Evolutionary conservation across 2,113 vertebrate genomes (phyloP), one percentile per base, ranked within the genome.

Genomic region (Antechinus stuartii): DNA sequence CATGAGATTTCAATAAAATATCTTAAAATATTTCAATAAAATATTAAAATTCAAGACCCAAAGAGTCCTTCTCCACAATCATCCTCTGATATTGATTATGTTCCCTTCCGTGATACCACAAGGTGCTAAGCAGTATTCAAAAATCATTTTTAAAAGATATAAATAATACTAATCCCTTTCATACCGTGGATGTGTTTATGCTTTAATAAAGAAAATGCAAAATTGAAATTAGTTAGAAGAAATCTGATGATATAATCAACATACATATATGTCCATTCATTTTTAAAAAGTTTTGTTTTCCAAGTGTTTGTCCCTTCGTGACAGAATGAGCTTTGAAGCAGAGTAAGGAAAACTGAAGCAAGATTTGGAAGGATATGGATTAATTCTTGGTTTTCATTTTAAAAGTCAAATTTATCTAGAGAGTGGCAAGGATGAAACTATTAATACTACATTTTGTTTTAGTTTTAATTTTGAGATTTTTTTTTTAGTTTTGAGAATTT

Each of bases 221-320:
- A 95, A 93, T 96, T 95, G 50, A 96, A 95, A 97, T 54, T 89
- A 93, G 91, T 97, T 94, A 92, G 53, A 92, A 93, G 93, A 95
- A 16, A 53, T 90, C 10, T 90, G 5, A 30, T 50, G 49, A 52
- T 90, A 10, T 94, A 94, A 91, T 94, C 76, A 50, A 50, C 8
- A 22, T 54, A 50, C 94, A 27, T 93, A 25, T 93, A 95, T 46
- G 94, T 0, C 96, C 94, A 96, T 9, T 90, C 26, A n/a, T 91
- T 90, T 90, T 47, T 27, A 90, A 96, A 96, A 91, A 53, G 3
- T 91, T 93, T 27, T n/a, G 94, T 89, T 55, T 95, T 95, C 9
- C 92, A 95, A 91, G 96, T 90, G 94, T 96, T 42, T 94, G 89
- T 55, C 19, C 16, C 94, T 50, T 91, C 49, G 57, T 54, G 61